Evolutionary conservation across 1,140 invertebrate species (phyloP), one percentile per base, ranked within the genome.

Genomic region (Ooceraea biroi): DNA sequence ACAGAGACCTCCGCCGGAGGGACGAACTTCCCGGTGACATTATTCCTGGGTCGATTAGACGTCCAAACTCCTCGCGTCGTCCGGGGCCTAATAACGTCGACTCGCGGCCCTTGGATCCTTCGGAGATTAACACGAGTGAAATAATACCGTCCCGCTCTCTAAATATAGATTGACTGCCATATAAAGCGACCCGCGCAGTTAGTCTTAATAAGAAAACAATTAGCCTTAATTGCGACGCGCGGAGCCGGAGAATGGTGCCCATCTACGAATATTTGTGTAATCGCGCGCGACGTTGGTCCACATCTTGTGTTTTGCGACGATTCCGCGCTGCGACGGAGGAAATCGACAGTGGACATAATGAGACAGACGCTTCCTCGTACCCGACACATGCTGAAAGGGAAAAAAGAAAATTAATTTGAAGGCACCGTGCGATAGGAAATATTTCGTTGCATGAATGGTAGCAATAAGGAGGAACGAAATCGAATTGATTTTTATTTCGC

Each of bases 31-130:
- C 65, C 10, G 61, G 50, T 61, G 71, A 83, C 73, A 78, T 87
- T 85, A 88, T 87, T 83, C 83, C 66, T 22, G 30, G 73, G 60
- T 82, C 83, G 83, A 86, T 86, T 88, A 84, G 72, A 82, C 65
- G 17, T 71, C 25, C 83, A 57, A n/a, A 80, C 61, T 7, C 68
- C 68, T 65, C 36, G n/a, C 58, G 61, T 71, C 83, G 60, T 41
- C 61, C 60, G 50, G 66, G 69, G 27, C 69, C 84, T 73, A 85
- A 83, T 85, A 74, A 74, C 80, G 58, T 74, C 74, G 46, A 61
- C 76, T 65, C 19, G 27, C n/a, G 48, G 46, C 36, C 60, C 36
- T 57, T 19, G 36, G 65, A 80, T 69, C 41, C 48, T 71, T 46
- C 3, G 17, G 76, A 71, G 76, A 80, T 80, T 80, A 80, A 71